These are phyloP conservation scores for Contarinia nasturtii DNA, from an alignment of 1,140 invertebrate species.

Conservation along the genomic window DNA sequence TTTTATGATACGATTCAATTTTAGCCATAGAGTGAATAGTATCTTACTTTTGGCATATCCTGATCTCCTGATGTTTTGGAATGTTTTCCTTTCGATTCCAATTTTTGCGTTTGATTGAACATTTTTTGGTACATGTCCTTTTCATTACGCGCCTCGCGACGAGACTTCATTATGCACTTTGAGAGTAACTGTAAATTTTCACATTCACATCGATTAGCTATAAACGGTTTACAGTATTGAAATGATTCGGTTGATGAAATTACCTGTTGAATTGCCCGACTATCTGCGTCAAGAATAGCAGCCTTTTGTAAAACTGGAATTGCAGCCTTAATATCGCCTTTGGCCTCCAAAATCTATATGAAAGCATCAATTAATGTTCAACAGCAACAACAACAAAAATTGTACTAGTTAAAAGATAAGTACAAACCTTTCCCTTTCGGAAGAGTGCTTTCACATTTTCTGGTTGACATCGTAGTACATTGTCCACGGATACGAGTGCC, in stretches of 20 bases:
- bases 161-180: constrained; percentile 31
- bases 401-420: constrained; percentile 1
- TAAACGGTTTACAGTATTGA: too few relatives aligned
- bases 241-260: background rate
- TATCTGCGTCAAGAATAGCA: constrained; percentile 34
- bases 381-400: background rate
- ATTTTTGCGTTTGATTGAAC: constrained; percentile 30
- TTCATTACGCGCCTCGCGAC: constrained; percentile 32
- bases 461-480: constrained; percentile 63
- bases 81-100: constrained; percentile 18
- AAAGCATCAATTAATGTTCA: background rate
- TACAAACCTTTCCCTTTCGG: constrained; percentile 52
- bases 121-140: constrained; percentile 45
- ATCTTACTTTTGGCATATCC: constrained; percentile 18
- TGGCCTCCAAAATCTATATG: constrained; percentile 36
- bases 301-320: constrained; percentile 34
- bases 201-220: background rate
- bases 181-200: constrained; percentile 31
- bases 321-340: constrained; percentile 38
- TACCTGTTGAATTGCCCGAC: constrained; percentile 28
- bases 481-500: constrained; percentile 58
- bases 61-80: constrained; percentile 14
- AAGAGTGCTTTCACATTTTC: constrained; percentile 77
- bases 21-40: background rate
- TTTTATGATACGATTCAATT: background rate